phyloP scores from a whole-genome alignment of 37 sponge, comb jelly and placozoan species.

The Crambe crambe region DNA sequence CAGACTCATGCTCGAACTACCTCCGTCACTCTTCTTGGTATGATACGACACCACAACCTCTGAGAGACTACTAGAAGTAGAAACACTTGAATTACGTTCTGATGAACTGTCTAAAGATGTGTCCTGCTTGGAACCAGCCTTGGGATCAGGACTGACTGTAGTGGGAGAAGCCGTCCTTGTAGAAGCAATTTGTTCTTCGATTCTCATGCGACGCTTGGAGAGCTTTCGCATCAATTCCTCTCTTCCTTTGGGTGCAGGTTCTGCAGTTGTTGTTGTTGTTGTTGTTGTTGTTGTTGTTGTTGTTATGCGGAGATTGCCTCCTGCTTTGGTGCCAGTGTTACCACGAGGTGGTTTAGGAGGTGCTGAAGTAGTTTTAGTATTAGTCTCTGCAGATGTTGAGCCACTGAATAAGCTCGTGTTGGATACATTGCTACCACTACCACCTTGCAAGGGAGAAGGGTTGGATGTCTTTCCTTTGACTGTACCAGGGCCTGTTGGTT shows the following conservation, averaged over 20 bases:
- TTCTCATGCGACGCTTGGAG: constrained; percentile 10
- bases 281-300: background rate
- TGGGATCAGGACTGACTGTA: background rate
- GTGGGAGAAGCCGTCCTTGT: background rate
- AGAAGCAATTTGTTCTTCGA: constrained; percentile 28
- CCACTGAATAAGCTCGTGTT: too few species aligned
- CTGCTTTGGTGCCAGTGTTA: background rate
- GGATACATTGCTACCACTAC: too few species aligned
- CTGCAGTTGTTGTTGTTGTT: background rate
- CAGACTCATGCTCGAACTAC: background rate
- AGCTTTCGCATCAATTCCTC: constrained; percentile 52
- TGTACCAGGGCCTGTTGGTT: too few species aligned
- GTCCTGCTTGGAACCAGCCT: background rate
- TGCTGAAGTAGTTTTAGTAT: background rate
- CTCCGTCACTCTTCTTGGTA: background rate
- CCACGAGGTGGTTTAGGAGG: background rate
- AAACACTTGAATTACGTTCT: background rate
- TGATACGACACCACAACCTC: constrained; percentile 22
- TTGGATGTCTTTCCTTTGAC: too few species aligned
- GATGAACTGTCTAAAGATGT: background rate
- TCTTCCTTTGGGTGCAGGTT: background rate
- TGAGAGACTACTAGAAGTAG: constrained; percentile 3
- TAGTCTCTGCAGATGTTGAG: too few species aligned
- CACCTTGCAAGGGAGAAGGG: too few species aligned
- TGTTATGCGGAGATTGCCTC: too few species aligned